Evolutionary conservation across 1,140 invertebrate genomes (phyloP).

Genomic region (Cydia splendana): DNA sequence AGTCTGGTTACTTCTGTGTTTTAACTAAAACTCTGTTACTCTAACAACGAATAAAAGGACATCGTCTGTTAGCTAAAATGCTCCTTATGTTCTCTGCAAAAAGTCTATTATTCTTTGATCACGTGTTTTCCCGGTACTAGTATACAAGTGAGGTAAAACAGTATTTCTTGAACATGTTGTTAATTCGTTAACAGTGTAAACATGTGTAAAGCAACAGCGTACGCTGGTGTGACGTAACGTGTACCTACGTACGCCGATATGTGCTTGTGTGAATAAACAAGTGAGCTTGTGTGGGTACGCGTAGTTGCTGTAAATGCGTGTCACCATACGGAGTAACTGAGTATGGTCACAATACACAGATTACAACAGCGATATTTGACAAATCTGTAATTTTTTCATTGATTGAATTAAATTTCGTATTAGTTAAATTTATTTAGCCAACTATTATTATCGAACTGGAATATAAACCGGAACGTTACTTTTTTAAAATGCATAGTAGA

Average conservation of each 20-base stretch:
- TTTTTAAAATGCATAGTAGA: no score
- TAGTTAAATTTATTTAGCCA: no score
- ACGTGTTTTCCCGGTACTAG: background rate
- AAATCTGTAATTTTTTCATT: no score
- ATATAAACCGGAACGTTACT: no score
- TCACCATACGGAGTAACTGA: background rate
- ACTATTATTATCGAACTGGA: no score
- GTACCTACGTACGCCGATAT: background rate
- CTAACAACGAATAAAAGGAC: background rate
- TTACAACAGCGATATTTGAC: background rate
- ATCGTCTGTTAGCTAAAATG: background rate
- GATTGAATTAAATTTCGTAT: no score
- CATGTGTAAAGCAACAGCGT: background rate
- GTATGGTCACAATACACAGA: background rate
- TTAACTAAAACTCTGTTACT: background rate
- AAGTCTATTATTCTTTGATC: background rate
- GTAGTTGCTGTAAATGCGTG: background rate
- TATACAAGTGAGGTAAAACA: slow-evolving; percentile 1
- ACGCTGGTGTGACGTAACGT: background rate
- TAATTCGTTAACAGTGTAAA: slow-evolving; percentile 19
- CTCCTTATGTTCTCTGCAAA: background rate
- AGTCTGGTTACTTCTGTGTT: background rate
- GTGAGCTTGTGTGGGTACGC: background rate
- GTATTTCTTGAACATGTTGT: slow-evolving; percentile 19
- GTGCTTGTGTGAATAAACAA: background rate